A percentile compares a stretch with the other conserved stretches of the same genome.
Evolutionary conservation across 2,113 vertebrate genomes (phyloP).

Genomic region (Pao palembangensis): DNA sequence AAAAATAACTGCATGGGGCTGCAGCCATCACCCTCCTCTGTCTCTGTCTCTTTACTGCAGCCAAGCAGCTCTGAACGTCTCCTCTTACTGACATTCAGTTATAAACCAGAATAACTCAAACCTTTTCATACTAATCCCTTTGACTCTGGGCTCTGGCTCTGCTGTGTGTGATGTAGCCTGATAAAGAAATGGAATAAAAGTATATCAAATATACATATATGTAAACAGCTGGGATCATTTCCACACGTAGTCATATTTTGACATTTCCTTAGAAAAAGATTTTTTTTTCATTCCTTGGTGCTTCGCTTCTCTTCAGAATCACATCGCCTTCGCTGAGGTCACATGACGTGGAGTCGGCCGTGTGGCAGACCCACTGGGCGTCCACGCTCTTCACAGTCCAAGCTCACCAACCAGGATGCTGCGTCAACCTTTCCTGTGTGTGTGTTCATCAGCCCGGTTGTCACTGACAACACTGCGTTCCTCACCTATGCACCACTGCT

Average conservation of each 20-base stretch:
- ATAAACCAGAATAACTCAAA: too few relatives aligned
- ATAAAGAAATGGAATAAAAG: too few relatives aligned
- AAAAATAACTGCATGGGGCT: not conserved
- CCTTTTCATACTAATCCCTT: not conserved
- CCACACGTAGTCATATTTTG: too few relatives aligned
- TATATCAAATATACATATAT: too few relatives aligned
- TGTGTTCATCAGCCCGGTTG: constrained; percentile 57
- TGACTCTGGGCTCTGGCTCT: not conserved
- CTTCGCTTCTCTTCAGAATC: constrained; percentile 79
- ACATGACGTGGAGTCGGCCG: constrained; percentile 93
- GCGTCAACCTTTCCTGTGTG: constrained; percentile 40
- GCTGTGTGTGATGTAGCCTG: too few relatives aligned
- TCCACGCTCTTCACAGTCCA: constrained; percentile 90
- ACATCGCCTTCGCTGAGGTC: constrained; percentile 98
- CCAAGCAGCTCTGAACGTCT: too few relatives aligned
- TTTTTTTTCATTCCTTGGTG: not conserved
- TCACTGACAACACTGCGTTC: constrained; percentile 36
- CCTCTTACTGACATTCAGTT: not conserved
- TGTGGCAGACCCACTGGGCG: constrained; percentile 89
- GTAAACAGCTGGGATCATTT: too few relatives aligned
- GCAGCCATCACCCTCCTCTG: not conserved
- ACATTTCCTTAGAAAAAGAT: too few relatives aligned
- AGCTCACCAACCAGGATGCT: constrained; percentile 75
- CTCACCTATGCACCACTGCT: constrained; percentile 40
- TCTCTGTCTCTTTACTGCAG: not conserved